Evolutionary conservation across 2,888 invertebrate species (phyloP), one percentile per base, ranked within the genome.

Genomic region (Leptopilina drosophilae): DNA sequence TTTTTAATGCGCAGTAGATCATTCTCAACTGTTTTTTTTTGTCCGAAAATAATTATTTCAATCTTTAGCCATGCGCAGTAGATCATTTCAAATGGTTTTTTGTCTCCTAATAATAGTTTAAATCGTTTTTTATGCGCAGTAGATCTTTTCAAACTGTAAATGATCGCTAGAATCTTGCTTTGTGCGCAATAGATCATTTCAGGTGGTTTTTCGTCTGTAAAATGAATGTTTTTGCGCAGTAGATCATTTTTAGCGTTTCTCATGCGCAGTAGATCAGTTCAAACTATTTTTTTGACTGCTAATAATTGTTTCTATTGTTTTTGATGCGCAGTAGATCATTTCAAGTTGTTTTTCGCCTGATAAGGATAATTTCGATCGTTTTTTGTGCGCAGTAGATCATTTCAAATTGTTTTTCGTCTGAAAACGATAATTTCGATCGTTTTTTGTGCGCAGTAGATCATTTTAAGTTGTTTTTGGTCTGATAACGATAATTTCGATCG

Each of bases 361-460:
- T n/a, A n/a, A n/a, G n/a, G n/a, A n/a, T n/a, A n/a, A n/a, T n/a
- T n/a, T n/a, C n/a, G 0, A 3, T 33, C 0, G 9, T 11, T 26
- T 33, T 42, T n/a, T 20, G 1, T 69, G 69, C 26, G 69, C 53
- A 66, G 26, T 26, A 26, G 26, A 26, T 26, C 26, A 26, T 2
- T 26, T 26, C 26, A 26, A 26, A 3, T 0, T 7, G 26, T 64
- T 26, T 26, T 26, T 26, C n/a, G n/a, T n/a, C n/a, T n/a, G n/a
- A n/a, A n/a, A n/a, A n/a, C n/a, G n/a, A n/a, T n/a, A n/a, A n/a
- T n/a, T n/a, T n/a, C n/a, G n/a, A n/a, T n/a, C n/a, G n/a, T n/a
- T n/a, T n/a, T n/a, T n/a, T n/a, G n/a, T n/a, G n/a, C 64, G 64
- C 64, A 64, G 14, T 33, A 64, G 64, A 64, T 64, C 33, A 33